Evolutionary conservation across 2,888 invertebrate genomes (phyloP), one percentile per base, ranked within the genome.

Genomic region (Athetis lepigone): DNA sequence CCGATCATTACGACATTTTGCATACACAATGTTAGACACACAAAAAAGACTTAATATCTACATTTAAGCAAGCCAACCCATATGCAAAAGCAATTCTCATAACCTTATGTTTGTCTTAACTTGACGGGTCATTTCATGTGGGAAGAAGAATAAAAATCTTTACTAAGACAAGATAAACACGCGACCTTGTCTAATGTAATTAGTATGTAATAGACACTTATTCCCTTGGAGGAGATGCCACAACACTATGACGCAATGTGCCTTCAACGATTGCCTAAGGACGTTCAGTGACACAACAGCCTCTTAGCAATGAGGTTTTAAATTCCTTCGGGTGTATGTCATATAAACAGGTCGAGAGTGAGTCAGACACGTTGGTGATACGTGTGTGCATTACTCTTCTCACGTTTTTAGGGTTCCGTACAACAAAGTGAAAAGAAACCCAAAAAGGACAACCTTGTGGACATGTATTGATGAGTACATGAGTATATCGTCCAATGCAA

Each of bases 141-240:
- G 19, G 27, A 45, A 43, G 16, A 42, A 50, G 27, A 45, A 57
- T 62, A 43, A 42, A 59, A 49, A 4, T 46, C 29, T 49, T 50
- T n/a, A 58, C 11, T 16, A 57, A 65, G 33, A 69, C 63, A 49
- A 63, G 49, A 64, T 54, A 49, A 66, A 51, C 51, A 19, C 13
- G 27, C 49, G 37, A 63, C 79, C 72, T 70, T 78, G 63, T 80
- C 36, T 4, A 23, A 16, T 43, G 56, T 70, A 78, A 79, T 79
- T 72, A 78, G 70, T 77, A 75, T 77, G 80, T 80, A 72, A 80
- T 75, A 73, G 75, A 75, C 59, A 70, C 75, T 52, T 68, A 80
- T 75, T 78, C 73, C 72, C 73, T 75, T 73, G 60, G 58, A 77
- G 71, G 54, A 63, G 70, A 63, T 63, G 66, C 67, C 67, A 60